Evolutionary conservation across 2,888 invertebrate species (phyloP).

Genomic region (Andrena camellia): DNA sequence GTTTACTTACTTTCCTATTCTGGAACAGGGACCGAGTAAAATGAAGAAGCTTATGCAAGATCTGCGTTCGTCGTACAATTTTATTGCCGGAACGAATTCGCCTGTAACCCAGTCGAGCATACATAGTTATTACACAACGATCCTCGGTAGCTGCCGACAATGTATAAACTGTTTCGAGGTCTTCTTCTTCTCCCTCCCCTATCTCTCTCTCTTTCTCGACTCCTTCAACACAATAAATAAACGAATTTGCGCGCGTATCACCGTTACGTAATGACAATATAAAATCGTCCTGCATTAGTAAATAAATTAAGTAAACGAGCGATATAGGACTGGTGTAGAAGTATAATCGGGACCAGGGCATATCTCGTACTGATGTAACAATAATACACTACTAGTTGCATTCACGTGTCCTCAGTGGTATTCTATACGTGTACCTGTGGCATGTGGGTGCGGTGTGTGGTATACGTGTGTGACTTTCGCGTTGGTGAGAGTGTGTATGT

Average conservation of each 20-base stretch:
- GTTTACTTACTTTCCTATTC: constrained; percentile 8
- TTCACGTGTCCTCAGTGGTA: constrained; percentile 33
- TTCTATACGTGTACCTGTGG: constrained; percentile 15
- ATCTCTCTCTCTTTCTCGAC: constrained; percentile 39
- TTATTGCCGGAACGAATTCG: constrained; percentile 78
- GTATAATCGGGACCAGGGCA: constrained; percentile 66
- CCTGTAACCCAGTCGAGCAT: constrained; percentile 76
- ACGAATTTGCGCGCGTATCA: constrained; percentile 69
- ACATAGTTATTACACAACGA: constrained; percentile 80
- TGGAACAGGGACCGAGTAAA: constrained; percentile 43
- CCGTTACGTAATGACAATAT: constrained; percentile 75
- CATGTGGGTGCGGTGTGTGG: constrained; percentile 51
- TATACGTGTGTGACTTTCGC: constrained; percentile 34
- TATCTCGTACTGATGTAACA: constrained; percentile 72
- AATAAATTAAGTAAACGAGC: constrained; percentile 83
- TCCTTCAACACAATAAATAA: constrained; percentile 81
- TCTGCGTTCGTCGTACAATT: constrained; percentile 73
- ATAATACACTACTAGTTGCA: constrained; percentile 79
- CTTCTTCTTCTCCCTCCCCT: constrained; percentile 57
- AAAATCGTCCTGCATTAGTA: constrained; percentile 79
- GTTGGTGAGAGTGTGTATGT: constrained; percentile 30
- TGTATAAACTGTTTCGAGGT: constrained; percentile 80
- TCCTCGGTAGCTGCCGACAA: constrained; percentile 77
- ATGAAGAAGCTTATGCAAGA: constrained; percentile 52
- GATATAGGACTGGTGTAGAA: constrained; percentile 71